Conservation (phyloP, 2,888 invertebrate species). For the Acheta domesticus region DNA sequence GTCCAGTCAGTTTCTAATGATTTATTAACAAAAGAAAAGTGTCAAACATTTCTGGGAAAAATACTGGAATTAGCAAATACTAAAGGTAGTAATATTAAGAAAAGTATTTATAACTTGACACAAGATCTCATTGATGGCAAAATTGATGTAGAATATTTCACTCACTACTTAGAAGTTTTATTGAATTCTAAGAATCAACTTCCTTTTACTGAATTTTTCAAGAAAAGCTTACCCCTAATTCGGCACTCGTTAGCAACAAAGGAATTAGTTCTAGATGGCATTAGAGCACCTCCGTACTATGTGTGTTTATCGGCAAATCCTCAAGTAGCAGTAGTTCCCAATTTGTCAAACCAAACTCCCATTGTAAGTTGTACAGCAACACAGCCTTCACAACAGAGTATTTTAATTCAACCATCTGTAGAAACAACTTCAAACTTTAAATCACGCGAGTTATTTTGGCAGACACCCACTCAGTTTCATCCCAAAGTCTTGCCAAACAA, state of each 20-base stretch:
- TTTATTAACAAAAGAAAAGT: neutral
- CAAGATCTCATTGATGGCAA: neutral
- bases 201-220: neutral
- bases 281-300: neutral
- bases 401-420: neutral
- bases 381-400: neutral
- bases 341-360: neutral
- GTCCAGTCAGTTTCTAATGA: neutral
- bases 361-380: neutral
- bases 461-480: neutral
- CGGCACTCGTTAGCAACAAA: neutral
- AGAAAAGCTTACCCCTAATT: neutral
- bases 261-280: neutral
- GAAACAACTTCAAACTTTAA: neutral
- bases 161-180: constrained; percentile 4
- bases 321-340: neutral
- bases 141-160: neutral
- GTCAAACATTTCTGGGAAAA: neutral
- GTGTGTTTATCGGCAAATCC: neutral
- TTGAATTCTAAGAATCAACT: neutral
- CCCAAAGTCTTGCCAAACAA: neutral
- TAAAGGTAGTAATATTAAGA: neutral
- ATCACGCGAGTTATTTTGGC: neutral
- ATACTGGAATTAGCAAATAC: neutral
- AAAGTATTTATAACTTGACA: neutral